A percentile compares a stretch with the other conserved stretches of the same genome.
These are phyloP conservation scores for Tylochromis polylepis DNA, from an alignment of 2,113 vertebrate genomes.

Conservation along the genomic window DNA sequence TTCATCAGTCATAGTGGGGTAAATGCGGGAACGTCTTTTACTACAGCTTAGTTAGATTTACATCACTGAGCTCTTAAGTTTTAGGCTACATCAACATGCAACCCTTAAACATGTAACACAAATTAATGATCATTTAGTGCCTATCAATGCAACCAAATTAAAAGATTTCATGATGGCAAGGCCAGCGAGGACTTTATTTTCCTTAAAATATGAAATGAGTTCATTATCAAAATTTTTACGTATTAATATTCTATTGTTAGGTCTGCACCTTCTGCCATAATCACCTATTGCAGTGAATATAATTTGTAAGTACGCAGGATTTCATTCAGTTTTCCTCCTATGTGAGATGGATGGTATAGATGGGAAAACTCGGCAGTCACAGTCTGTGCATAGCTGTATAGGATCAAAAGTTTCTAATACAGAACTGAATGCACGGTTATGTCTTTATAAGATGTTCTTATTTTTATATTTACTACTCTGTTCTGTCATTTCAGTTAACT, in stretches of 20 bases:
- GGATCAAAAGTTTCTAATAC: background rate
- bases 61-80: conserved; percentile 22
- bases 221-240: background rate
- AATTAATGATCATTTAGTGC: background rate
- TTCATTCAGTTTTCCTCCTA: background rate
- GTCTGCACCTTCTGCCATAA: background rate
- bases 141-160: background rate
- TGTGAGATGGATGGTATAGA: background rate
- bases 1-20: background rate
- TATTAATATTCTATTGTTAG: background rate
- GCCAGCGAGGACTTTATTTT: background rate
- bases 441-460: background rate
- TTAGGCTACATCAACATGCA: background rate
- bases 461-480: background rate
- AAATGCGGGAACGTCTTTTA: conserved; percentile 23
- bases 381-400: background rate
- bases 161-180: background rate
- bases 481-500: background rate
- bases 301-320: background rate
- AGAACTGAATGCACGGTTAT: background rate
- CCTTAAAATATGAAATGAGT: background rate
- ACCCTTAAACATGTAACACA: conserved; percentile 12
- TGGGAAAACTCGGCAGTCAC: background rate
- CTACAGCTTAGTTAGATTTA: conserved; percentile 32
- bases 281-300: background rate